phyloP scores from a whole-genome alignment of 1,140 invertebrate species.

The Drosophila sulfurigaster region DNA sequence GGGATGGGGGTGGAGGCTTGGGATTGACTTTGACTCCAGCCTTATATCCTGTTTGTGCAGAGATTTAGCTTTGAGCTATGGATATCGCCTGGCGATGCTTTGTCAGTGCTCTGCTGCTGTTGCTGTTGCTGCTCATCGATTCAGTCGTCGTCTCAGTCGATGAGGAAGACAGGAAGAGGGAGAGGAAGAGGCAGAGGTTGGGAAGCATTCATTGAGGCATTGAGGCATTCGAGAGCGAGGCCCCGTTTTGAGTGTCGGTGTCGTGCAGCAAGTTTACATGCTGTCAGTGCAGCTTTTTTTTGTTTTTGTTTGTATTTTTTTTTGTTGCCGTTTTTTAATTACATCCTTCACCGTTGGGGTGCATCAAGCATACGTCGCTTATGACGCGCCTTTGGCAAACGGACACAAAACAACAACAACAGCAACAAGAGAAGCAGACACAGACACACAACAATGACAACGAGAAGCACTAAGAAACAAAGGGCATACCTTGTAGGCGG shows the following conservation, averaged over 20 bases:
- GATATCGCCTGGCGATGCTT: conserved; percentile 60
- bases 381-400: conserved; percentile 40
- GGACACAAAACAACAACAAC: conserved; percentile 8
- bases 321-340: conserved; percentile 77
- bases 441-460: background rate
- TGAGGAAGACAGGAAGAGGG: background rate
- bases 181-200: too few relatives aligned
- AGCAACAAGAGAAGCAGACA: background rate
- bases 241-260: conserved; percentile 44
- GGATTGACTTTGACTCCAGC: conserved; percentile 67
- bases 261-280: conserved; percentile 54
- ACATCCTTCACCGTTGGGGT: conserved; percentile 57
- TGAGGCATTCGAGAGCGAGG: conserved; percentile 27
- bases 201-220: conserved; percentile 3
- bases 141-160: conserved; percentile 35
- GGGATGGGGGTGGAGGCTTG: background rate
- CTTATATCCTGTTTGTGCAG: conserved; percentile 78
- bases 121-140: conserved; percentile 64
- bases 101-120: background rate
- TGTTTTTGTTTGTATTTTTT: too few relatives aligned
- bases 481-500: background rate
- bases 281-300: conserved; percentile 51
- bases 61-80: conserved; percentile 82
- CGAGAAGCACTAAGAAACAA: conserved; percentile 13
- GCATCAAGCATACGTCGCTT: conserved; percentile 34